Percentiles rank a stretch among this genome's conserved stretches.
These are phyloP conservation scores for Phymatocera aterrima DNA, from an alignment of 2,888 invertebrate genomes.

Conservation along the genomic window DNA sequence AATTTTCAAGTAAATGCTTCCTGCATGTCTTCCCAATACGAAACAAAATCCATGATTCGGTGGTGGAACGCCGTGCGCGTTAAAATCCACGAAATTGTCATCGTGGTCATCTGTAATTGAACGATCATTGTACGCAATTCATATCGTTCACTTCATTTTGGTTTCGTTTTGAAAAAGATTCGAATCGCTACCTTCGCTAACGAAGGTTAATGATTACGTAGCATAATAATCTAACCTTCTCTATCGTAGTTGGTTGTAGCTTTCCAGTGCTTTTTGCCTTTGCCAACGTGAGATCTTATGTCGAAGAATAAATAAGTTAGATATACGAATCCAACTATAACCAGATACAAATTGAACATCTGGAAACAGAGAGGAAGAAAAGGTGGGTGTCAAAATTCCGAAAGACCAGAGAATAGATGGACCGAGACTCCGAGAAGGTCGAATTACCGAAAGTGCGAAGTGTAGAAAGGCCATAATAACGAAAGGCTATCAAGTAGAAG, in stretches of 20 bases:
- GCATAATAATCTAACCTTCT: conserved; percentile 44
- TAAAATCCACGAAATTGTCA: conserved; percentile 32
- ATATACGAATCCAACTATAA: conserved; percentile 79
- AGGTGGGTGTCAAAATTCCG: too few relatives aligned
- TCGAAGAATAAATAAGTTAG: conserved; percentile 80
- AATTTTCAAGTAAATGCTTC: conserved; percentile 85
- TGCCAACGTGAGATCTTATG: conserved; percentile 78
- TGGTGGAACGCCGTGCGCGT: conserved; percentile 17
- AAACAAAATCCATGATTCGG: conserved; percentile 79
- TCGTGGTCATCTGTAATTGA: conserved; percentile 35
- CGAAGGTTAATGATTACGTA: too few relatives aligned
- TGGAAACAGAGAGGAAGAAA: conserved; percentile 70
- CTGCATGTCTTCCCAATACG: conserved; percentile 82
- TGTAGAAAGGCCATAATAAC: too few relatives aligned
- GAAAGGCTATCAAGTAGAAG: too few relatives aligned
- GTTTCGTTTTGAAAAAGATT: not conserved
- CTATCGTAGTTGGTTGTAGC: conserved; percentile 46
- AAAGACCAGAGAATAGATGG: too few relatives aligned
- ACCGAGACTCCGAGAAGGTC: too few relatives aligned
- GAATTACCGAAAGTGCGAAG: too few relatives aligned
- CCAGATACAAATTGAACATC: conserved; percentile 80
- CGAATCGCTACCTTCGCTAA: not conserved
- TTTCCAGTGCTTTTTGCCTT: conserved; percentile 69
- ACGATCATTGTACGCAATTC: not conserved
- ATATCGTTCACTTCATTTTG: not conserved